A percentile compares a stretch with the other conserved stretches of the same genome.
These are phyloP conservation scores for Loris lydekkerianus DNA, from an alignment of 2,797 vertebrate genomes.

Conservation along the genomic window DNA sequence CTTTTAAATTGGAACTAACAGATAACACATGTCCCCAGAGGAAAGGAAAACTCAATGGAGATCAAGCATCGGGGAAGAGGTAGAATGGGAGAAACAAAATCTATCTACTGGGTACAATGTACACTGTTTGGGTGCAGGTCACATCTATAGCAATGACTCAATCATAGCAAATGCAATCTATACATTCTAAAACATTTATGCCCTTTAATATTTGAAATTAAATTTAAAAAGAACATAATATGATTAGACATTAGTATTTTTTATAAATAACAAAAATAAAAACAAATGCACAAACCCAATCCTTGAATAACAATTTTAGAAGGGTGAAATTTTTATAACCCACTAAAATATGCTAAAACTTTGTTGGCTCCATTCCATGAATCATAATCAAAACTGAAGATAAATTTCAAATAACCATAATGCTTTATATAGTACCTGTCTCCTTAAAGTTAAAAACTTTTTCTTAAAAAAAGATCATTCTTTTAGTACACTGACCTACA, in stretches of 20 bases:
- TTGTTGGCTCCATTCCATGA: background rate
- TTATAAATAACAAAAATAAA: background rate
- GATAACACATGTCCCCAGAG: no score
- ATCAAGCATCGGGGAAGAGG: no score
- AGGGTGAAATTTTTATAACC: background rate
- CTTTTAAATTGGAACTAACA: no score
- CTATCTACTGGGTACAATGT: no score
- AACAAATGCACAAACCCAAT: background rate
- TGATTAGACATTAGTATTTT: background rate
- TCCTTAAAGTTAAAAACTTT: background rate
- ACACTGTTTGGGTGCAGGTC: no score
- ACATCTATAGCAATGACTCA: no score
- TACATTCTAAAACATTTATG: no score
- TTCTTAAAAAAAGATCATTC: background rate
- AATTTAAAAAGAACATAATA: background rate
- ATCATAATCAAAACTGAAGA: background rate
- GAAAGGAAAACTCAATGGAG: no score
- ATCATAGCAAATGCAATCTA: no score
- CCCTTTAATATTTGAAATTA: no score
- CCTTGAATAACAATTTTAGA: background rate
- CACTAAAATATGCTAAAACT: background rate
- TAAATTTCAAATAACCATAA: background rate
- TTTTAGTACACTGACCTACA: background rate
- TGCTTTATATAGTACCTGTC: background rate
- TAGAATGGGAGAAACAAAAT: no score